phyloP scores from a whole-genome alignment of 1,140 invertebrate species.

The Triops longicaudatus region DNA sequence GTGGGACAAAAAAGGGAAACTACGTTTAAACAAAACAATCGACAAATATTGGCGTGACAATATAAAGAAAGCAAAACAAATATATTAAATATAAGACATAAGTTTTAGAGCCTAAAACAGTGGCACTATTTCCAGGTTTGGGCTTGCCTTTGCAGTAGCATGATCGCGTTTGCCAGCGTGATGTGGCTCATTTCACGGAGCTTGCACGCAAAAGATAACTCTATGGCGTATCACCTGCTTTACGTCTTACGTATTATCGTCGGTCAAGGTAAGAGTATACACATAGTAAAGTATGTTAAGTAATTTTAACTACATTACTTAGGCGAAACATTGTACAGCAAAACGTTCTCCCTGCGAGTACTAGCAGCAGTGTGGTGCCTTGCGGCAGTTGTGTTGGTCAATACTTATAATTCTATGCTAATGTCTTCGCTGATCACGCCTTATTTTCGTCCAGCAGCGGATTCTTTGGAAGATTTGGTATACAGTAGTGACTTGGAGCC shows the following conservation, averaged over 20 bases:
- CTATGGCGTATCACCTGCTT: neutral
- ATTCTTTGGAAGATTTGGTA: slow-evolving; percentile 13
- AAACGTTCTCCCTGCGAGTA: neutral
- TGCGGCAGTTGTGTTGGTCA: slow-evolving; percentile 9
- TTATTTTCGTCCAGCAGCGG: neutral
- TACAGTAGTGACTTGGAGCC: neutral
- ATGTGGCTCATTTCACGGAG: neutral
- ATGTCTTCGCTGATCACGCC: slow-evolving; percentile 16
- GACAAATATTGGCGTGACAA: too few species aligned
- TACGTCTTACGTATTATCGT: neutral
- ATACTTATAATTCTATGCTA: slow-evolving; percentile 6
- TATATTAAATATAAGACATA: neutral
- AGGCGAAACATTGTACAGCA: neutral
- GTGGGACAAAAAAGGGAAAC: too few species aligned
- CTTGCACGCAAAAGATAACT: neutral
- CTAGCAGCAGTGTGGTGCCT: slow-evolving; percentile 18
- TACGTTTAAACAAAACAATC: too few species aligned
- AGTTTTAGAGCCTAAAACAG: neutral
- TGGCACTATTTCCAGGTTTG: neutral
- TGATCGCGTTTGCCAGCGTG: neutral
- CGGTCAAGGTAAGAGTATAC: neutral
- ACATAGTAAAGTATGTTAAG: neutral
- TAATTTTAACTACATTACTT: neutral
- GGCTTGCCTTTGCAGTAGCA: neutral
- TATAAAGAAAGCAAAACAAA: too few species aligned